Base-by-base conservation (phyloP, 53 echinoderm and acorn worm species). In the Holothuria scabra region DNA sequence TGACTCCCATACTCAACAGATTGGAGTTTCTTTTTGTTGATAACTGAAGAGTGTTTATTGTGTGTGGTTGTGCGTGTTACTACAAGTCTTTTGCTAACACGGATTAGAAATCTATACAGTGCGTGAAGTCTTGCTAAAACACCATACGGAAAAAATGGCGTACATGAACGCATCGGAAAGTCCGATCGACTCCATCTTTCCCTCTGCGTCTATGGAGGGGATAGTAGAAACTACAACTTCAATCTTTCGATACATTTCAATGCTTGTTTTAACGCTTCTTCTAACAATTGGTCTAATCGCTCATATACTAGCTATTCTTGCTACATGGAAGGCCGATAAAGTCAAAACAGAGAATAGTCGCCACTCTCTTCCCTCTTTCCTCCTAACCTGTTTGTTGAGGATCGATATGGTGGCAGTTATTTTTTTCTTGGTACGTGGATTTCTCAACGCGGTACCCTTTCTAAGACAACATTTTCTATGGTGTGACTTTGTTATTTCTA, bases 261-360 rank as follows among this genome's bases (percentile, higher is more conserved):
- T 60, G 7, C 26, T 60, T 22, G 22, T 26, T 0, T 41, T 76
- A 55, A 76, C 76, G 23, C 28, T 56, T 8, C 76, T 76, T 52
- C 61, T 80, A 1, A 11, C 62, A 12, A 60, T 34, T 44, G 81
- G 81, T 31, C 34, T 80, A 5, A 18, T 80, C 0, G 81, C 62
- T 7, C 81, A 80, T 34, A 80, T 30, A 23, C 62, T 80, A 28
- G 81, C 81, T 30, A 80, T 80, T 34, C 60, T 80, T 34, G 61
- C 59, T 21, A 80, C 81, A 5, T 38, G 81, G 57, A 61, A 57
- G 16, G 81, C 81, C 18, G 60, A 80, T 20, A 60, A 23, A 11
- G 34, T 80, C 23, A 16, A 31, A 20, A 19, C 11, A 0, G 81
- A 80, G 19, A 37, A 61, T 21, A 57, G 31, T 5, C 81, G 62